Conservation (phyloP, 35 echinoderm and acorn worm species). For the Hemicentrotus pulcherrimus region DNA sequence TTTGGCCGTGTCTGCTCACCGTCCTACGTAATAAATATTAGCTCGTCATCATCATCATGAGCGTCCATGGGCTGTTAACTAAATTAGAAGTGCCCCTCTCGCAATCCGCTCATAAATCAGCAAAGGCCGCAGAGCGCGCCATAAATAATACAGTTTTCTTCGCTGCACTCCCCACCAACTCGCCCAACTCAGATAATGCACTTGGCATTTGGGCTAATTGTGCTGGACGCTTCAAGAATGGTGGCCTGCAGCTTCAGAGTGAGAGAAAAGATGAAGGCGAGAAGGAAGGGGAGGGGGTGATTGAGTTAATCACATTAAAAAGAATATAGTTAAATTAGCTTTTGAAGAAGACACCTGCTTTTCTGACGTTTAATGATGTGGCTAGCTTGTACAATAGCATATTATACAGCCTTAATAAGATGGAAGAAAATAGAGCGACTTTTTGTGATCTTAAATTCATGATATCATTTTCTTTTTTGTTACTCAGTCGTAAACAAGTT, state of each 20-base stretch:
- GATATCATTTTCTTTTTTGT: neutral
- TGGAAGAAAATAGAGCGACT: too few species aligned
- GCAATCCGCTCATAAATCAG: neutral
- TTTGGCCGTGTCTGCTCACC: neutral
- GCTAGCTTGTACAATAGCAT: neutral
- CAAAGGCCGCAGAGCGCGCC: neutral
- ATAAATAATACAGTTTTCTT: slow-evolving; percentile 20
- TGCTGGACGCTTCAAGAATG: neutral
- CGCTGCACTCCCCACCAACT: neutral
- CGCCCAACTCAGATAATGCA: neutral
- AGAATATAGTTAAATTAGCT: neutral
- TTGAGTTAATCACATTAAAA: neutral
- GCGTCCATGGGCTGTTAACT: neutral
- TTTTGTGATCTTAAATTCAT: too few species aligned
- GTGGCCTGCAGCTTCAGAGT: neutral
- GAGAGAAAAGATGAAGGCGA: too few species aligned
- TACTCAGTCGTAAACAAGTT: neutral
- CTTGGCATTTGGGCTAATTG: slow-evolving; percentile 3
- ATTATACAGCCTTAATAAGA: neutral
- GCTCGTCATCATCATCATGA: neutral
- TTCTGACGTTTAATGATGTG: neutral
- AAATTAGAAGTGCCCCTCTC: neutral
- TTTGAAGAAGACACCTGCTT: neutral
- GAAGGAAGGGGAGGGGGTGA: neutral
- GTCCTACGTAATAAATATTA: neutral